A percentile compares a stretch with the other conserved stretches of the same genome.
Evolutionary conservation across 2,113 vertebrate genomes (phyloP).

Genomic region (Caranx melampygus): DNA sequence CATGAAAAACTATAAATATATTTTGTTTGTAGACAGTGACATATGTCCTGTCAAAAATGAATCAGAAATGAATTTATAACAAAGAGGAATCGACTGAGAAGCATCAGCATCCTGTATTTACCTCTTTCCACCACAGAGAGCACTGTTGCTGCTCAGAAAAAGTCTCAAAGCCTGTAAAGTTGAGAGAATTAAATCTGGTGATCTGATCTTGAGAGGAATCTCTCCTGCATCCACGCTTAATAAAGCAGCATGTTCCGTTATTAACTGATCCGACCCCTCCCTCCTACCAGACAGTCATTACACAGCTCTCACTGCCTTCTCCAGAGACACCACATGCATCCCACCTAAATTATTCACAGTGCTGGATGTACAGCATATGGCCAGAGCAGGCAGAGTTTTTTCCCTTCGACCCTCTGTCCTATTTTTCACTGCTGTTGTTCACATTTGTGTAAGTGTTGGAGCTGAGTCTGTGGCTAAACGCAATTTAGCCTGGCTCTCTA

Average conservation of each 20-base stretch:
- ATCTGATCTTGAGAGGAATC: background rate
- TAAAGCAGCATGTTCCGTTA: background rate
- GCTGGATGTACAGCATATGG: constrained; percentile 27
- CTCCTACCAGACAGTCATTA: background rate
- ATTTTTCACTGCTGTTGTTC: constrained; percentile 17
- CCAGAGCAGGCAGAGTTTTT: constrained; percentile 5
- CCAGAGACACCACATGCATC: constrained; percentile 8
- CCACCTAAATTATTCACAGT: constrained; percentile 31
- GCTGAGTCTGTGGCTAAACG: constrained; percentile 7
- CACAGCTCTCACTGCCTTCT: background rate
- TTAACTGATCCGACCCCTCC: background rate
- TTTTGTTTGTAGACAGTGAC: no score
- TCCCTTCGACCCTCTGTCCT: background rate
- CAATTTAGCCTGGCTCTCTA: background rate
- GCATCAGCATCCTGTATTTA: background rate
- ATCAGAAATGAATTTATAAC: no score
- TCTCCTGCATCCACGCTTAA: background rate
- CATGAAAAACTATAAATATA: no score
- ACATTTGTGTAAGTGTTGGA: background rate
- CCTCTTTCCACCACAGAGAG: background rate
- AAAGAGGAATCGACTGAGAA: no score
- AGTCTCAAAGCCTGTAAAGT: background rate
- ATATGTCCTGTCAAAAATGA: no score
- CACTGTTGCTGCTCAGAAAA: background rate
- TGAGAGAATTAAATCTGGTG: background rate